Percentiles rank a stretch among this genome's conserved stretches.
These are phyloP conservation scores for Podarcis lilfordi DNA, from an alignment of 2,797 vertebrate genomes.

Conservation along the genomic window DNA sequence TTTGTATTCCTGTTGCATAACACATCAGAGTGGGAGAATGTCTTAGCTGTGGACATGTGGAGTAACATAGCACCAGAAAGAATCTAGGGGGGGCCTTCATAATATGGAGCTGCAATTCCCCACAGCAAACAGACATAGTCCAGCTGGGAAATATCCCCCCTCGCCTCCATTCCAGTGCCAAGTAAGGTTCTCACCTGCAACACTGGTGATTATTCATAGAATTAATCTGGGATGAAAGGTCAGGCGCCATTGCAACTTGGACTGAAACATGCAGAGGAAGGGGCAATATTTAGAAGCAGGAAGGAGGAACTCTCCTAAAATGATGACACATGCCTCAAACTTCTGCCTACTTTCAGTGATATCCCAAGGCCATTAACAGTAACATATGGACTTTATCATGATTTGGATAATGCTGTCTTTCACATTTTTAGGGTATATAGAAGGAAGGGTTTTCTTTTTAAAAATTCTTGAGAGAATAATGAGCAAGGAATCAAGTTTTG, in stretches of 20 bases:
- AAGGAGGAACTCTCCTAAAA: neutral
- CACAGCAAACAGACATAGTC: no score
- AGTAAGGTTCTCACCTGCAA: neutral
- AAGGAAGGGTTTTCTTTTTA: neutral
- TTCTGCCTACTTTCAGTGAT: neutral
- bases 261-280: neutral
- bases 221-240: neutral
- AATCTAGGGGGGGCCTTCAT: neutral
- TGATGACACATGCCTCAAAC: neutral
- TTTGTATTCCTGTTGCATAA: neutral
- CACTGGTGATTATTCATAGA: neutral
- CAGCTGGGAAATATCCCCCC: no score
- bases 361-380: accelerated
- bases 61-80: neutral
- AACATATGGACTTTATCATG: neutral
- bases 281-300: neutral
- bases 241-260: neutral
- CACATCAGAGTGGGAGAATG: neutral
- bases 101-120: neutral
- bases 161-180: neutral
- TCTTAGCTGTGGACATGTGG: neutral
- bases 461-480: neutral
- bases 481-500: neutral
- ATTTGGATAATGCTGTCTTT: accelerated
- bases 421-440: neutral